Evolutionary conservation across 2,797 vertebrate genomes (phyloP).

Genomic region (Pseudotriccus pelzelni): DNA sequence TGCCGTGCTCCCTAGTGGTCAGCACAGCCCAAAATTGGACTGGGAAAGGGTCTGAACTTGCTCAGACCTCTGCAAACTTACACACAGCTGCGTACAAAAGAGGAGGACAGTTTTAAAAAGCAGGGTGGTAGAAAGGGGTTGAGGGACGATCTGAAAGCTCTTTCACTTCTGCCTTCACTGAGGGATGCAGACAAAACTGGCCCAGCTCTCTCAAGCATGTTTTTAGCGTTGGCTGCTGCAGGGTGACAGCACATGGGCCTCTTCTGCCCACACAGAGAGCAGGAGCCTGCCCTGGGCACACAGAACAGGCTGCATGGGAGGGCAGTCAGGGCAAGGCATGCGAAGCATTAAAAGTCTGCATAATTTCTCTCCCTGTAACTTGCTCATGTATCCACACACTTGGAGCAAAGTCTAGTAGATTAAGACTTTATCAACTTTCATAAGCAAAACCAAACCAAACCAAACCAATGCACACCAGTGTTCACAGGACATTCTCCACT

Average conservation of each 20-base stretch:
- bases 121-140: background rate
- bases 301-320: background rate
- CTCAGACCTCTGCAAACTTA: background rate
- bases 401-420: background rate
- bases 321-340: background rate
- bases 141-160: background rate
- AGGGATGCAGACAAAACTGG: background rate
- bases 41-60: background rate
- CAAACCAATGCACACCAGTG: background rate
- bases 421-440: background rate
- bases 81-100: background rate
- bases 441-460: background rate
- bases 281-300: background rate
- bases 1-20: slow-evolving; percentile 66
- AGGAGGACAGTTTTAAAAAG: background rate
- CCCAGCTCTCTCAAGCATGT: background rate
- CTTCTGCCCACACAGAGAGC: background rate
- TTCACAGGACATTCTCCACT: background rate
- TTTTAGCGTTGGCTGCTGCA: background rate
- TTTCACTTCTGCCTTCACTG: background rate
- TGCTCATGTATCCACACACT: accelerated
- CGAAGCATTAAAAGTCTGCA: background rate
- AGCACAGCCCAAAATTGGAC: background rate
- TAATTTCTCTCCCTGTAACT: background rate
- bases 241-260: background rate